phyloP scores from a whole-genome alignment of 2,888 invertebrate species.

The Hedychridium roseum region DNA sequence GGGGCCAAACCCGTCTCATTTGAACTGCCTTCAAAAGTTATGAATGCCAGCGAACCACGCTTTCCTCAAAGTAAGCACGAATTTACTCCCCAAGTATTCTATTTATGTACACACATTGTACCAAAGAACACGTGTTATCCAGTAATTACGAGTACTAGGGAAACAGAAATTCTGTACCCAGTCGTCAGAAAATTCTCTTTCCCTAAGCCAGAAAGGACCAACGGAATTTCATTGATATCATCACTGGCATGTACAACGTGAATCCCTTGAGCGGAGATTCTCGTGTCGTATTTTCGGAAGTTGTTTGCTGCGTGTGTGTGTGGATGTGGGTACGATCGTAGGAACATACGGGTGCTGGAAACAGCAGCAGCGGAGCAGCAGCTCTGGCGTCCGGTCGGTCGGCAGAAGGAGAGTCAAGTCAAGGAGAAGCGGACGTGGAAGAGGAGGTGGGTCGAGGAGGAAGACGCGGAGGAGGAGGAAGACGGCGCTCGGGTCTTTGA shows the following conservation, averaged over 20 bases:
- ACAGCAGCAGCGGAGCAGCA: background rate
- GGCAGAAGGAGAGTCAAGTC: no score
- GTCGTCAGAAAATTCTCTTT: background rate
- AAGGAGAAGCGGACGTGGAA: constrained; percentile 2
- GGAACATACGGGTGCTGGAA: background rate
- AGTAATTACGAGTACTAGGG: background rate
- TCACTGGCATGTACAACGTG: background rate
- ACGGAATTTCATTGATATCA: background rate
- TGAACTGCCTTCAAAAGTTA: background rate
- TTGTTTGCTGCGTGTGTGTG: background rate
- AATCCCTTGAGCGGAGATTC: background rate
- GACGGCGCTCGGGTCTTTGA: constrained; percentile 21
- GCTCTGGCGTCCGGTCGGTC: background rate
- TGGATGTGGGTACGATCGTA: background rate
- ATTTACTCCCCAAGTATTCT: background rate
- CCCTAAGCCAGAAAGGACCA: background rate
- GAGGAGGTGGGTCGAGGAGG: background rate
- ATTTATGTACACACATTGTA: background rate
- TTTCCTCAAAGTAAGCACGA: no score
- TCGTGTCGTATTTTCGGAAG: background rate
- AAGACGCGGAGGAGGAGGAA: background rate
- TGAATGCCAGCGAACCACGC: no score
- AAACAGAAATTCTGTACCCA: background rate
- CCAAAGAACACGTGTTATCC: background rate
- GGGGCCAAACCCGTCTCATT: background rate